Percentiles rank a stretch among this genome's conserved stretches.
These are phyloP conservation scores for Baronia brevicornis DNA, from an alignment of 2,888 invertebrate species.

Conservation along the genomic window DNA sequence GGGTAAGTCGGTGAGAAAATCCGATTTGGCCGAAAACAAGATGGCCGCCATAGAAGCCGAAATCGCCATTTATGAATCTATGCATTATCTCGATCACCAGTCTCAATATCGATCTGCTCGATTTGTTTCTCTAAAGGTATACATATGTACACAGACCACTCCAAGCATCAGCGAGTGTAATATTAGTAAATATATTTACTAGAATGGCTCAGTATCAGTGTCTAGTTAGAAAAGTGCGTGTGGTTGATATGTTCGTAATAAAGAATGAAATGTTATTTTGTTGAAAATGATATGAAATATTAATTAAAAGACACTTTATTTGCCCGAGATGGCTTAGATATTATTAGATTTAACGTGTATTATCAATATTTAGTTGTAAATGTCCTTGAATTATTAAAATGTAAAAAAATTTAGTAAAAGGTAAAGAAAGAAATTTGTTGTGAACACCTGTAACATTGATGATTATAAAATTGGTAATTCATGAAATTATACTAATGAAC, in stretches of 20 bases:
- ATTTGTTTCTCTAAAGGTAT: conserved; percentile 1
- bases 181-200: conserved; percentile 1
- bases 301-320: conserved; percentile 50
- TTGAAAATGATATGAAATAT: conserved; percentile 49
- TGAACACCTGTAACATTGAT: too few relatives aligned
- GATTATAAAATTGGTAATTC: too few relatives aligned
- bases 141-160: conserved; percentile 4
- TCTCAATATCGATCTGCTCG: conserved; percentile 1
- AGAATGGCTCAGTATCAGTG: conserved; percentile 10
- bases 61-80: too few relatives aligned
- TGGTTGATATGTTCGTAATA: conserved; percentile 62
- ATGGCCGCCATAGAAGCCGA: too few relatives aligned
- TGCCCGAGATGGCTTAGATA: conserved; percentile 35
- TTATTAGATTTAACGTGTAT: conserved; percentile 20
- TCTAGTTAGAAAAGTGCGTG: conserved; percentile 39
- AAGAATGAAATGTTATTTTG: conserved; percentile 63
- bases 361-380: conserved; percentile 4
- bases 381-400: conserved; percentile 2
- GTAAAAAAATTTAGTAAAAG: not conserved
- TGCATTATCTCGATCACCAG: conserved; percentile 15
- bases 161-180: conserved; percentile 22
- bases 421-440: too few relatives aligned
- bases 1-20: too few relatives aligned
- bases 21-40: too few relatives aligned
- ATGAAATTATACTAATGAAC: too few relatives aligned